phyloP scores from a whole-genome alignment of 2,888 invertebrate species.

The Clunio marinus region DNA sequence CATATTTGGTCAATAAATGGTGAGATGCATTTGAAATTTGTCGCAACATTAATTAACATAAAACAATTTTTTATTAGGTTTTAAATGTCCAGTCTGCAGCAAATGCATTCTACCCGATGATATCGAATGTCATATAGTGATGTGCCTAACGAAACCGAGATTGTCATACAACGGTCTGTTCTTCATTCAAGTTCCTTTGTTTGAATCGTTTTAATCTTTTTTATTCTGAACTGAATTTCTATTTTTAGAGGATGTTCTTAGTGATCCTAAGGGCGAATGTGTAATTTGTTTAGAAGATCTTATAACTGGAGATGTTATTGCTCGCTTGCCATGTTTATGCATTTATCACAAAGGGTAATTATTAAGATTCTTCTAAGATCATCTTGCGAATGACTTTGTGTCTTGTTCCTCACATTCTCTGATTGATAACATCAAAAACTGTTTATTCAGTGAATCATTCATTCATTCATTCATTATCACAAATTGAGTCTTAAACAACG shows the following conservation, averaged over 20 bases:
- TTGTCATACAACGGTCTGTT: conserved; percentile 93
- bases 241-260: conserved; percentile 88
- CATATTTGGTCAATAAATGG: conserved; percentile 91
- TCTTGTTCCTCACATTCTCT: too few species aligned
- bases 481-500: background rate
- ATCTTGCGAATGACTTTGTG: too few species aligned
- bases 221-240: conserved; percentile 40
- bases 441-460: too few species aligned
- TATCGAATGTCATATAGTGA: conserved; percentile 97
- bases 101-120: conserved; percentile 97
- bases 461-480: background rate
- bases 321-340: conserved; percentile 97
- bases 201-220: background rate
- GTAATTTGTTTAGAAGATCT: conserved; percentile 98
- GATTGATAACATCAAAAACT: too few species aligned
- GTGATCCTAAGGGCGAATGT: conserved; percentile 95
- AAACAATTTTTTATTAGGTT: conserved; percentile 66
- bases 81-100: conserved; percentile 98
- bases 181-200: background rate
- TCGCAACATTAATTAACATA: background rate
- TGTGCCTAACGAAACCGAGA: conserved; percentile 98
- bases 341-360: conserved; percentile 97
- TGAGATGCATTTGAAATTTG: conserved; percentile 53
- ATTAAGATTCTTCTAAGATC: too few species aligned
- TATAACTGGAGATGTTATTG: conserved; percentile 91